These are phyloP conservation scores for Chloropsis cyanopogon DNA, from an alignment of 2,113 vertebrate species.

Conservation along the genomic window DNA sequence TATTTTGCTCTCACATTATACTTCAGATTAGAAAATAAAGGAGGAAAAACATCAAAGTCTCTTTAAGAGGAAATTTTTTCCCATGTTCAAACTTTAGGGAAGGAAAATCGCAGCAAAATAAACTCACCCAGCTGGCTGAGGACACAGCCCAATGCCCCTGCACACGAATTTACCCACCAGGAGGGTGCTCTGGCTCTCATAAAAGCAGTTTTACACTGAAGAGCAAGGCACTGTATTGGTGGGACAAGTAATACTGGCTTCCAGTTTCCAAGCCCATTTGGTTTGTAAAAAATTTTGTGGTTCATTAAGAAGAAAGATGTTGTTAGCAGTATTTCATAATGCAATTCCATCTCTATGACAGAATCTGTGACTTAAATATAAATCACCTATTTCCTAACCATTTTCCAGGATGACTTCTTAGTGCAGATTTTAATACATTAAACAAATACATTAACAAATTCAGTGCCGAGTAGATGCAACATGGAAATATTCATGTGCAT, in stretches of 20 bases:
- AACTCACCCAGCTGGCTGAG: background rate
- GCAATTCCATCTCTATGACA: background rate
- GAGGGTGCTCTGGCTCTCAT: background rate
- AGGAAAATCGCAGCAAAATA: background rate
- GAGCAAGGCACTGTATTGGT: background rate
- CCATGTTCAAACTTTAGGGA: background rate
- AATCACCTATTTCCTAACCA: background rate
- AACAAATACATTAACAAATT: background rate
- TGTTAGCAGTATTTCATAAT: background rate
- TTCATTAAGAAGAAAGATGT: background rate
- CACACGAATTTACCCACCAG: fast-evolving
- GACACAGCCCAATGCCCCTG: background rate
- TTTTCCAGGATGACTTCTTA: background rate
- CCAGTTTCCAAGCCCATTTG: background rate
- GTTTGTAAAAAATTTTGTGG: background rate
- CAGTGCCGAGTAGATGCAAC: background rate
- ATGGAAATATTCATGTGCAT: background rate
- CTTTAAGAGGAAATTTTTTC: background rate
- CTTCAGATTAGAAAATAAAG: background rate
- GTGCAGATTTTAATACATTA: background rate
- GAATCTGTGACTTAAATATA: background rate
- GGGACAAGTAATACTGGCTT: background rate
- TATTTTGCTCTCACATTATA: background rate
- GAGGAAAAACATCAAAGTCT: background rate
- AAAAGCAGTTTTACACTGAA: background rate